phyloP scores from a whole-genome alignment of 2,113 vertebrate species.

The Mesoclemmys tuberculata region DNA sequence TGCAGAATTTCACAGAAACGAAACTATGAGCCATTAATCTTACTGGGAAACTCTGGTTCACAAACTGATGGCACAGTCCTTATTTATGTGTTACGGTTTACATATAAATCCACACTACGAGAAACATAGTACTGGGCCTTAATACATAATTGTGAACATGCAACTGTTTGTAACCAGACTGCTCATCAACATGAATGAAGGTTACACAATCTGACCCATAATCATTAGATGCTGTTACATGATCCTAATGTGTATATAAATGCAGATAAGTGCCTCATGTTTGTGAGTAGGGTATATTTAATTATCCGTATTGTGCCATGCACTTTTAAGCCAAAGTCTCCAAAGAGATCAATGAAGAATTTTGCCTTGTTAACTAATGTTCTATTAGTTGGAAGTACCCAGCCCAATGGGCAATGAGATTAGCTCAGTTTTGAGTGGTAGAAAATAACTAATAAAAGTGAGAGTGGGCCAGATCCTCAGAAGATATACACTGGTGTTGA shows the following conservation, averaged over 20 bases:
- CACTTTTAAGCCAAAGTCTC: neutral
- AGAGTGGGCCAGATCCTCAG: conserved; percentile 27
- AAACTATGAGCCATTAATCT: neutral
- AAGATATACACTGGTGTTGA: conserved; percentile 26
- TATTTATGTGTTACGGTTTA: neutral
- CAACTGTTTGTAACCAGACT: neutral
- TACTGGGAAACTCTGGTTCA: neutral
- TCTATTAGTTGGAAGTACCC: neutral
- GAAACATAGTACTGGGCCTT: neutral
- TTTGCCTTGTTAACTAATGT: neutral
- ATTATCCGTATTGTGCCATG: accelerated
- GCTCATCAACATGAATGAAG: neutral
- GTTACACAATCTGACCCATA: neutral
- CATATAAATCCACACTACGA: neutral
- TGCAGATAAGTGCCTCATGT: neutral
- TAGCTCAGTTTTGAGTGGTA: neutral
- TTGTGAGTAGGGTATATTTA: neutral
- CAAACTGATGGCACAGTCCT: neutral
- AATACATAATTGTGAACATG: neutral
- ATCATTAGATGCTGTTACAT: neutral
- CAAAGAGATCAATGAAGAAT: accelerated
- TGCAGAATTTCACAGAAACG: neutral
- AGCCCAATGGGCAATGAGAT: neutral
- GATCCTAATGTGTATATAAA: neutral
- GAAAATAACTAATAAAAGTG: neutral